A percentile compares a stretch with the other conserved stretches of the same genome.
Conservation (phyloP, 1,140 invertebrate species). For the Polypedilum vanderplanki region DNA sequence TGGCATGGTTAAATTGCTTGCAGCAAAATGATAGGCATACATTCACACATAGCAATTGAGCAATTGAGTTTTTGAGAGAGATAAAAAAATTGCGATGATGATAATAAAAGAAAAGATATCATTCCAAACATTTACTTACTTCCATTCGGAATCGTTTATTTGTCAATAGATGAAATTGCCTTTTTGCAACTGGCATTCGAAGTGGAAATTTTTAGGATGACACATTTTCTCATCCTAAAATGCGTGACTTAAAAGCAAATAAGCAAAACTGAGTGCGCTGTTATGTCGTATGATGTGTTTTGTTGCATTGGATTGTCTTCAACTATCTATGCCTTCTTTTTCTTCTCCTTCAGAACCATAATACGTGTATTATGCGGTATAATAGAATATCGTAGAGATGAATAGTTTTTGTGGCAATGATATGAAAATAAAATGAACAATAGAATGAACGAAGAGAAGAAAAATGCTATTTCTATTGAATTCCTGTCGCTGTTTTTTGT, state of each 20-base stretch:
- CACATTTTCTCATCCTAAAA: not conserved
- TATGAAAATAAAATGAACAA: constrained; percentile 20
- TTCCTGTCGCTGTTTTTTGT: not conserved
- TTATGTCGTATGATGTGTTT: not conserved
- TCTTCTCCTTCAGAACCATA: not conserved
- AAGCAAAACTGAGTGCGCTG: not conserved
- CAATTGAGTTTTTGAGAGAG: not conserved
- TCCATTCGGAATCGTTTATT: not conserved
- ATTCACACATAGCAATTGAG: too few species aligned
- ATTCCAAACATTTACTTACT: not conserved
- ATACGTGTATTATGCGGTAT: not conserved
- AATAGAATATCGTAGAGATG: not conserved
- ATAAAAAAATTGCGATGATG: not conserved
- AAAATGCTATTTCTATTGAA: not conserved
- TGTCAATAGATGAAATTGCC: not conserved
- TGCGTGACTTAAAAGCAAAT: constrained; percentile 11
- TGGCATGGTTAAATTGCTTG: too few species aligned
- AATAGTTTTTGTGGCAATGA: constrained; percentile 15
- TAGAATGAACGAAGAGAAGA: not conserved
- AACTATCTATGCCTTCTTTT: not conserved
- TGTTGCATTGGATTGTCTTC: not conserved
- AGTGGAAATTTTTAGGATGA: not conserved
- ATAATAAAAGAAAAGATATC: too few species aligned
- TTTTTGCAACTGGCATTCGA: not conserved
- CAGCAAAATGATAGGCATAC: too few species aligned